Evolutionary conservation across 2,888 invertebrate species (phyloP).

Genomic region (Drosophila austrosaltans): DNA sequence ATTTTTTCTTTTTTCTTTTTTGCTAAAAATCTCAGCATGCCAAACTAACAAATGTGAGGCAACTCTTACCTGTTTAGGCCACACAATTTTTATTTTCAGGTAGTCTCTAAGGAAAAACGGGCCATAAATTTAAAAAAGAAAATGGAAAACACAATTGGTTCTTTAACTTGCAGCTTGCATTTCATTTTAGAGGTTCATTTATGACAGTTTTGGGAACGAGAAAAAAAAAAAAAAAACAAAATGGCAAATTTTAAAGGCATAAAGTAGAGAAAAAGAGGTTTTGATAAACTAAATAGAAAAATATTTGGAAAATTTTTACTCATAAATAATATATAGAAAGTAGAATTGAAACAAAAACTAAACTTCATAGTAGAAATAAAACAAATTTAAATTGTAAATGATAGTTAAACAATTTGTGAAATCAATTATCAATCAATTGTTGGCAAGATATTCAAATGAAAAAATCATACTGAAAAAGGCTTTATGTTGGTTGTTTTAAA

Average conservation of each 20-base stretch:
- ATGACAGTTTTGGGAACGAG: slow-evolving; percentile 9
- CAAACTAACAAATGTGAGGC: slow-evolving; percentile 18
- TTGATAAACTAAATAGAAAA: too few species aligned
- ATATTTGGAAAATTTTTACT: too few species aligned
- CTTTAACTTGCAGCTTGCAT: slow-evolving; percentile 37
- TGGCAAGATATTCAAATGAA: too few species aligned
- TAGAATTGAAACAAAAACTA: too few species aligned
- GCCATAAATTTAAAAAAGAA: slow-evolving; percentile 63
- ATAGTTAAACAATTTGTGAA: too few species aligned
- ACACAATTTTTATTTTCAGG: slow-evolving; percentile 43
- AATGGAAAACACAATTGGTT: slow-evolving; percentile 59
- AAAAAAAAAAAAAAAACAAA: neutral
- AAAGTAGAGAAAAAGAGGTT: too few species aligned
- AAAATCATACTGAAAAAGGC: too few species aligned
- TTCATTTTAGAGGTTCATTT: slow-evolving; percentile 8
- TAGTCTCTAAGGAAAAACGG: slow-evolving; percentile 70
- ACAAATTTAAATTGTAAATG: too few species aligned
- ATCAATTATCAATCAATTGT: too few species aligned
- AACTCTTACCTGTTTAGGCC: slow-evolving; percentile 37
- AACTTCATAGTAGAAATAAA: too few species aligned
- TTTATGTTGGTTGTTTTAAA: too few species aligned
- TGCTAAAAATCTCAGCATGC: slow-evolving; percentile 1
- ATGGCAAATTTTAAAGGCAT: slow-evolving; percentile 6
- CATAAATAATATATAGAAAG: too few species aligned
- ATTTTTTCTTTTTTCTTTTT: neutral